phyloP scores from a whole-genome alignment of 2,113 vertebrate species.

The Phyllostomus hastatus region DNA sequence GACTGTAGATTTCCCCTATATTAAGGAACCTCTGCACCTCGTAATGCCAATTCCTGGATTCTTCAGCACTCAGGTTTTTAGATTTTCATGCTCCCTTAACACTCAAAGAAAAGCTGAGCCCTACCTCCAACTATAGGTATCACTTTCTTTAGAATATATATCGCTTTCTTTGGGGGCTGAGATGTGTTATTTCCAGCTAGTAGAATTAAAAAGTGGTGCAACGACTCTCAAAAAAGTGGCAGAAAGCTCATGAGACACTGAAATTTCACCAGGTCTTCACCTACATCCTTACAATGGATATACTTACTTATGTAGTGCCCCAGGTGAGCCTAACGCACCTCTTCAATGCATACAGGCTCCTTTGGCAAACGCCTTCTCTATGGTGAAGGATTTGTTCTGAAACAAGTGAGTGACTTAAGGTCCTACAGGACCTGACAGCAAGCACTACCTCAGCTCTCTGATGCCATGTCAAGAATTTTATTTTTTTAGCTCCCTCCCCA shows the following conservation, averaged over 20 bases:
- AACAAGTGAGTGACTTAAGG: constrained; percentile 39
- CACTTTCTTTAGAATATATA: not conserved
- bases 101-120: constrained; percentile 11
- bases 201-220: not conserved
- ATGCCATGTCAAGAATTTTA: not conserved
- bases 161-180: not conserved
- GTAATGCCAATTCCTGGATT: not conserved
- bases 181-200: not conserved
- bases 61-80: not conserved
- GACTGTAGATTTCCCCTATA: not conserved
- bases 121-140: not conserved
- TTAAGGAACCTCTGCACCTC: not conserved
- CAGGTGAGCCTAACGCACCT: not conserved
- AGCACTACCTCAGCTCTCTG: not conserved
- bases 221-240: not conserved
- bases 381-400: not conserved
- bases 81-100: not conserved
- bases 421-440: constrained; percentile 1
- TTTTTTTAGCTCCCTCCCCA: not conserved
- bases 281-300: not conserved
- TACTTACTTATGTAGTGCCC: not conserved
- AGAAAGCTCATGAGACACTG: not conserved
- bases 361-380: not conserved
- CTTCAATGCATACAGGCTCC: not conserved
- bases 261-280: not conserved